A percentile compares a stretch with the other conserved stretches of the same genome.
phyloP scores from a whole-genome alignment of 2,797 vertebrate species.

The Lophius americanus region DNA sequence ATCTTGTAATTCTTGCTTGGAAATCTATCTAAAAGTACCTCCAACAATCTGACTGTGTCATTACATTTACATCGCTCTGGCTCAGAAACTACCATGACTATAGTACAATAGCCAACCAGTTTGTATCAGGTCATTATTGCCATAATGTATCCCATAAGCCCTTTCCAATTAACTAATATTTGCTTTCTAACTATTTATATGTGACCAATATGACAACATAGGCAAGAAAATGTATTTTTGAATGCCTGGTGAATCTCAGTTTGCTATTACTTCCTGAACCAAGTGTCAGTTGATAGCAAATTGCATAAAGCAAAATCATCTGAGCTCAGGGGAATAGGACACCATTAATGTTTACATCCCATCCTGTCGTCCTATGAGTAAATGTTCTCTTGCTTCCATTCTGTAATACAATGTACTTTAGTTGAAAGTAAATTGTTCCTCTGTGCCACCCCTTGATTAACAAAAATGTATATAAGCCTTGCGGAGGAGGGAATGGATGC shows the following conservation, averaged over 20 bases:
- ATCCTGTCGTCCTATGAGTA: too few relatives aligned
- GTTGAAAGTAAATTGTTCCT: too few relatives aligned
- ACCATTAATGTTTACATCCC: too few relatives aligned
- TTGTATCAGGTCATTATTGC: constrained; percentile 44
- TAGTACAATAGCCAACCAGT: constrained; percentile 27
- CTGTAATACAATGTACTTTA: too few relatives aligned
- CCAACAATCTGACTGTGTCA: constrained; percentile 24
- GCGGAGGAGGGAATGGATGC: background rate
- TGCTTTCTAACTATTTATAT: too few relatives aligned
- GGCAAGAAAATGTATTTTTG: background rate
- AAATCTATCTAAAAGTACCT: constrained; percentile 37
- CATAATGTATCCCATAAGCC: constrained; percentile 21
- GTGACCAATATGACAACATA: background rate
- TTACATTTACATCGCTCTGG: constrained; percentile 21
- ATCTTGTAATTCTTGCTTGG: constrained; percentile 29
- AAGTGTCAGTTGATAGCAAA: too few relatives aligned
- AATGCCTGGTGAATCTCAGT: background rate
- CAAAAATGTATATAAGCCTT: too few relatives aligned
- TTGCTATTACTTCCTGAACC: background rate
- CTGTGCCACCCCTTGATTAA: too few relatives aligned
- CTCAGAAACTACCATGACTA: constrained; percentile 40
- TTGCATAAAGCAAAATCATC: background rate
- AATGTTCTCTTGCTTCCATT: too few relatives aligned
- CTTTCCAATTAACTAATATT: too few relatives aligned
- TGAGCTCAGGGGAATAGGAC: background rate